Percentiles rank a stretch among this genome's conserved stretches.
These are phyloP conservation scores for Etheostoma cragini DNA, from an alignment of 2,113 vertebrate genomes.

Conservation along the genomic window DNA sequence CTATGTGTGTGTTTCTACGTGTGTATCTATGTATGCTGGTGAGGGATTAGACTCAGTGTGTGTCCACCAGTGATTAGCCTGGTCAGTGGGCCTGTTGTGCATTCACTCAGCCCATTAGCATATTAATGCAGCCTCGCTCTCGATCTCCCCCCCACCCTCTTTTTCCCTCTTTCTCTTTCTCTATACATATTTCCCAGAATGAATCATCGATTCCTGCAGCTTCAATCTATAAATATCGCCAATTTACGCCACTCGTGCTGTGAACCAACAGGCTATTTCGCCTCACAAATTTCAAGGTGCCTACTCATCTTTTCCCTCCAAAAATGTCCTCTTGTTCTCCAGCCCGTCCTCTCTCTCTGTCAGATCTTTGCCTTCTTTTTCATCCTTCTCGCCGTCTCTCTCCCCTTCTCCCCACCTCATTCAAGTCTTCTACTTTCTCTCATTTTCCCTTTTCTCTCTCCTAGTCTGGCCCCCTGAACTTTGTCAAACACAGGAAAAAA, in stretches of 20 bases:
- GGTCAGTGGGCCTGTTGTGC: constrained; percentile 86
- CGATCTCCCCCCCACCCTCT: constrained; percentile 75
- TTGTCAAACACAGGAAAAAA: constrained; percentile 70
- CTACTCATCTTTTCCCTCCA: constrained; percentile 69
- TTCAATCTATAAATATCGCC: constrained; percentile 75
- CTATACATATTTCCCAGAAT: constrained; percentile 71
- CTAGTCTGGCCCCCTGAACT: constrained; percentile 66
- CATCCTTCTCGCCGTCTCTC: constrained; percentile 44
- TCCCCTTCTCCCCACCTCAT: constrained; percentile 54
- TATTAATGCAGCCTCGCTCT: constrained; percentile 84
- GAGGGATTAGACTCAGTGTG: constrained; percentile 84
- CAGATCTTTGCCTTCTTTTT: constrained; percentile 55
- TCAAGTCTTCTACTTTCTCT: constrained; percentile 70
- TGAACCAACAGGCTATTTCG: constrained; percentile 47
- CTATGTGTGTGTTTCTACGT: constrained; percentile 28
- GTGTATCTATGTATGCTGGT: constrained; percentile 37
- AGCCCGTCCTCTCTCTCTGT: constrained; percentile 16
- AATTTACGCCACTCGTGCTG: constrained; percentile 65
- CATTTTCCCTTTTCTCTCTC: constrained; percentile 67
- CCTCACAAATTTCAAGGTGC: constrained; percentile 57
- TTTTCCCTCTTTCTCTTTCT: constrained; percentile 62
- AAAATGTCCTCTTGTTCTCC: constrained; percentile 48
- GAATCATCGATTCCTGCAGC: constrained; percentile 71
- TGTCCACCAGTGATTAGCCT: constrained; percentile 86
- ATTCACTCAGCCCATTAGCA: constrained; percentile 84